A percentile compares a stretch with the other conserved stretches of the same genome.
These are phyloP conservation scores for Ridgeia piscesae DNA, from an alignment of 1,140 invertebrate genomes.

Conservation along the genomic window DNA sequence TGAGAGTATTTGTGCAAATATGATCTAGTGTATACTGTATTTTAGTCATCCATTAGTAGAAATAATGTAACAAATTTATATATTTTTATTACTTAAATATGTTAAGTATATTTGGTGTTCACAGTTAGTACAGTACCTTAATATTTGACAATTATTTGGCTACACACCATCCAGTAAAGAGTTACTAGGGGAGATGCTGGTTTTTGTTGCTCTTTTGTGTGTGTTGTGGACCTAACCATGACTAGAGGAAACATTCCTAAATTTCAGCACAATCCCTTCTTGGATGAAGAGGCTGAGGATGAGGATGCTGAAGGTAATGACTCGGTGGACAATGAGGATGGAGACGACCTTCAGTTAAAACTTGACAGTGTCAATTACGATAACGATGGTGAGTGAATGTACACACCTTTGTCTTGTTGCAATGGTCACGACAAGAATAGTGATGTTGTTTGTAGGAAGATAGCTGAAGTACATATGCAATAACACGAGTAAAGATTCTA, in stretches of 20 bases:
- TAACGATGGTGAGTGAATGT: not conserved
- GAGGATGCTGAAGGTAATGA: conserved; percentile 35
- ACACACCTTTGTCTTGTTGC: not conserved
- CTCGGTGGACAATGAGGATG: conserved; percentile 29
- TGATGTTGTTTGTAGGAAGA: not conserved
- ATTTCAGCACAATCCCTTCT: conserved; percentile 38
- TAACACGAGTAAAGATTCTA: too few relatives aligned
- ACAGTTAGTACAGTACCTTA: too few relatives aligned
- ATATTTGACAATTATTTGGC: too few relatives aligned
- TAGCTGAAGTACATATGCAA: too few relatives aligned
- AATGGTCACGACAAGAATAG: not conserved
- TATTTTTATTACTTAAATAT: too few relatives aligned
- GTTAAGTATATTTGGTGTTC: too few relatives aligned
- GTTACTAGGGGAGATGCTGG: too few relatives aligned
- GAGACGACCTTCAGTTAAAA: conserved; percentile 16
- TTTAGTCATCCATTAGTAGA: too few relatives aligned
- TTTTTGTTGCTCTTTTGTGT: not conserved
- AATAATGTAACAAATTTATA: too few relatives aligned
- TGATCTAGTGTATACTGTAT: too few relatives aligned
- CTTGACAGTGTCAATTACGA: conserved; percentile 17
- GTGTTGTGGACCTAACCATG: not conserved
- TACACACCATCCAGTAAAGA: too few relatives aligned
- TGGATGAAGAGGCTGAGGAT: conserved; percentile 46
- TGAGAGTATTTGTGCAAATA: not conserved
- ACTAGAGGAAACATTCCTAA: not conserved